Conservation (phyloP, 2,797 vertebrate genomes). For the Notolabrus celidotus region DNA sequence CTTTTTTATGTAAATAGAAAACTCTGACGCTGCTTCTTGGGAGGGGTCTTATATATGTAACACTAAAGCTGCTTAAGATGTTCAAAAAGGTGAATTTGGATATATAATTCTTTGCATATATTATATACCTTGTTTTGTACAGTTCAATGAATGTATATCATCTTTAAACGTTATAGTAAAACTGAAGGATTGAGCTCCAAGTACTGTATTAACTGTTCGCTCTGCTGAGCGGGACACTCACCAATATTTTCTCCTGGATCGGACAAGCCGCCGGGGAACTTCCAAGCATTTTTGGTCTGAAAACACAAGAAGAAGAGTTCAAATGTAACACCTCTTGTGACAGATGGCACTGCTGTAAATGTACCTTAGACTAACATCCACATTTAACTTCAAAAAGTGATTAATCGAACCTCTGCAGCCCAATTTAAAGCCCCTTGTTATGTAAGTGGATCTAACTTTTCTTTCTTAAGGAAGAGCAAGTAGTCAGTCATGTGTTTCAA, state of each 20-base stretch:
- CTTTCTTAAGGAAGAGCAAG: background rate
- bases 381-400: constrained; percentile 5
- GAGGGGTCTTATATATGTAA: constrained; percentile 47
- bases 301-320: constrained; percentile 40
- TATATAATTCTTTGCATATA: constrained; percentile 25
- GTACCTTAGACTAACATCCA: constrained; percentile 11
- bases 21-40: constrained; percentile 65
- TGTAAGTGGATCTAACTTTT: background rate
- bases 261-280: constrained; percentile 95
- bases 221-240: constrained; percentile 78
- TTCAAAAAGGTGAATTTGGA: constrained; percentile 50
- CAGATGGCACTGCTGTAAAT: constrained; percentile 60
- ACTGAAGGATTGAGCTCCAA: constrained; percentile 30
- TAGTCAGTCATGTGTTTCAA: background rate
- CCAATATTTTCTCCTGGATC: constrained; percentile 95
- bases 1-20: constrained; percentile 31
- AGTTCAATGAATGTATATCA: constrained; percentile 71
- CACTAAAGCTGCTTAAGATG: constrained; percentile 74
- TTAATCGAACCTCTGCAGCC: background rate
- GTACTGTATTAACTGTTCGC: constrained; percentile 59
- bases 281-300: constrained; percentile 93
- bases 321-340: constrained; percentile 28
- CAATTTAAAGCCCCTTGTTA: constrained; percentile 12
- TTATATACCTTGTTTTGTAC: constrained; percentile 50
- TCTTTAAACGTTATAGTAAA: constrained; percentile 28